phyloP scores from a whole-genome alignment of 2,797 vertebrate genomes.

The Pseudochromis fuscus region DNA sequence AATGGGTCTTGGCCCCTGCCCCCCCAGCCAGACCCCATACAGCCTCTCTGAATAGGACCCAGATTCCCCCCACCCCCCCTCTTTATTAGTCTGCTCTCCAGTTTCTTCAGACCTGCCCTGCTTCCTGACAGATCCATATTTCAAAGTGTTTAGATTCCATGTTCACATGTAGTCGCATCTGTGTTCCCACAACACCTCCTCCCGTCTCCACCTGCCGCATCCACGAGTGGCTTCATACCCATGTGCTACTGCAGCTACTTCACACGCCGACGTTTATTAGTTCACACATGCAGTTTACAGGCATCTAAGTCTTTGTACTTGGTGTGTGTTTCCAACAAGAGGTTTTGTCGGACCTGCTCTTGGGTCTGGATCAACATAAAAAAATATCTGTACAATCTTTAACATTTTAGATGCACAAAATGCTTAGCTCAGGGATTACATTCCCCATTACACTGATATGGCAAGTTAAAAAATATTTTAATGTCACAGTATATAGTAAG shows the following conservation, averaged over 20 bases:
- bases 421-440: too few species aligned
- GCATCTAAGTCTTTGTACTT: neutral
- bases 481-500: too few species aligned
- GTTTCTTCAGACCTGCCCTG: conserved; percentile 84
- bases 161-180: conserved; percentile 55
- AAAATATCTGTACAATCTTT: too few species aligned
- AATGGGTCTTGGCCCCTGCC: conserved; percentile 73
- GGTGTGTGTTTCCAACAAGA: neutral
- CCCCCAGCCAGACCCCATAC: conserved; percentile 47
- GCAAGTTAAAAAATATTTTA: too few species aligned
- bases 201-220: conserved; percentile 26
- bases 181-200: conserved; percentile 53
- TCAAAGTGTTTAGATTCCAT: conserved; percentile 78
- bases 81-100: conserved; percentile 84
- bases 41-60: conserved; percentile 75
- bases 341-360: too few species aligned
- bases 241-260: too few species aligned
- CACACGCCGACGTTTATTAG: neutral
- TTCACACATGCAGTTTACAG: neutral
- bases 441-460: too few species aligned
- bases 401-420: too few species aligned
- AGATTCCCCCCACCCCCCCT: conserved; percentile 43
- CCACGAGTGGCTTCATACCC: conserved; percentile 1
- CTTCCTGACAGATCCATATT: conserved; percentile 81
- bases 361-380: too few species aligned